Evolutionary conservation across 2,797 vertebrate species (phyloP).

Genomic region (Chrosomus eos): DNA sequence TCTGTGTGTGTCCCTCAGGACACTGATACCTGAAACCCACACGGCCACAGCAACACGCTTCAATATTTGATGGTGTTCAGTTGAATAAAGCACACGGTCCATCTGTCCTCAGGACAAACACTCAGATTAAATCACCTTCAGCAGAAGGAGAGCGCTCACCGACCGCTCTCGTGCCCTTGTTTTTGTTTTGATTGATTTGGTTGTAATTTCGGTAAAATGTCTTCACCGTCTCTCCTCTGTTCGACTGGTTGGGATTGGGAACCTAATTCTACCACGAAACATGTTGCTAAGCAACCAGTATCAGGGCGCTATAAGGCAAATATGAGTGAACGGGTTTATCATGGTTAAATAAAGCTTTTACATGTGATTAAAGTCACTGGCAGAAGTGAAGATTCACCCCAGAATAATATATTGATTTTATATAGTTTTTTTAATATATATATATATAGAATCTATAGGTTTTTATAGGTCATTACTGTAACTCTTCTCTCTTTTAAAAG

Average conservation of each 20-base stretch:
- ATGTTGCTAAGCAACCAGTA: constrained; percentile 52
- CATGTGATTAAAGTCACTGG: constrained; percentile 10
- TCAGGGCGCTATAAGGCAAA: constrained; percentile 39
- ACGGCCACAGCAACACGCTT: constrained; percentile 64
- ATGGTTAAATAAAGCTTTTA: constrained; percentile 30
- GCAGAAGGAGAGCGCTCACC: constrained; percentile 17
- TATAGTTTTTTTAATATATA: too few relatives aligned
- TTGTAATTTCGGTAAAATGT: constrained; percentile 46
- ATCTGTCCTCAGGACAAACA: constrained; percentile 37
- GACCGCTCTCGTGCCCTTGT: background rate
- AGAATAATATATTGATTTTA: background rate
- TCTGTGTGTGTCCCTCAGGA: constrained; percentile 46
- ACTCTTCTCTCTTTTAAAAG: background rate
- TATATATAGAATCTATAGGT: too few relatives aligned
- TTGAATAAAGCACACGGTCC: constrained; percentile 26
- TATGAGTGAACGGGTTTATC: constrained; percentile 9
- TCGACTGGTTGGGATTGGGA: constrained; percentile 32
- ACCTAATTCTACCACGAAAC: constrained; percentile 47
- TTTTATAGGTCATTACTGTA: background rate
- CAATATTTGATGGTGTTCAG: constrained; percentile 77
- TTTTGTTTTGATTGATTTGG: constrained; percentile 40
- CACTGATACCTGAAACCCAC: constrained; percentile 77
- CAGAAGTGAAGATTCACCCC: background rate
- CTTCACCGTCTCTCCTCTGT: constrained; percentile 15
- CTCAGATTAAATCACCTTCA: constrained; percentile 32